Conservation (phyloP, 2,797 vertebrate species). For the Acanthurus leucopareius region DNA sequence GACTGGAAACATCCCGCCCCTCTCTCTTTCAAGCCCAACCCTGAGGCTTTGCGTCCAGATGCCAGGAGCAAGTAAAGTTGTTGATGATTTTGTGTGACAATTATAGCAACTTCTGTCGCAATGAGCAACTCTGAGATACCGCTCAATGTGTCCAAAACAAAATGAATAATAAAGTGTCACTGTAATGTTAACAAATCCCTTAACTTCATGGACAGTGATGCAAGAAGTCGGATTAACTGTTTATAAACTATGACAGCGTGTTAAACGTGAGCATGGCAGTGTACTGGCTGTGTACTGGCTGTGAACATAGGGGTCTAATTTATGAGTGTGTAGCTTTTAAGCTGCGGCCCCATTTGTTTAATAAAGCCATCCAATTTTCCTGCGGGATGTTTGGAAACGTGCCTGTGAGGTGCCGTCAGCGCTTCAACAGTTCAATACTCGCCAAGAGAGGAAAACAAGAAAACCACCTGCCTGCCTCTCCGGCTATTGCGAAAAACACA, state of each 20-base stretch:
- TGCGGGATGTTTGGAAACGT: constrained; percentile 37
- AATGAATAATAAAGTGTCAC: background rate
- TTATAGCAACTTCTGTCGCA: background rate
- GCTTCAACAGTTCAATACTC: constrained; percentile 27
- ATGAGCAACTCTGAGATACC: background rate
- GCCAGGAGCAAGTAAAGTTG: constrained; percentile 30
- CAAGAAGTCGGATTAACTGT: background rate
- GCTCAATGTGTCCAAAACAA: background rate
- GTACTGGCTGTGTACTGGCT: constrained; percentile 1
- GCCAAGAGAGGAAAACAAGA: constrained; percentile 51
- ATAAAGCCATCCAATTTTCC: constrained; percentile 1
- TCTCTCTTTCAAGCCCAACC: constrained; percentile 16
- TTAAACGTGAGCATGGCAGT: background rate
- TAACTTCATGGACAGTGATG: background rate
- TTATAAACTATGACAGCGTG: background rate
- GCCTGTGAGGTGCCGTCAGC: constrained; percentile 12
- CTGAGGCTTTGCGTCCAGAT: constrained; percentile 19
- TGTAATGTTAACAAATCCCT: background rate
- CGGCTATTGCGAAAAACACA: constrained; percentile 30
- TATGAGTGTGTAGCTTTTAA: background rate
- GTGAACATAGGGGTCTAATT: background rate
- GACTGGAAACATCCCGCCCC: constrained; percentile 55
- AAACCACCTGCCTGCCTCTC: constrained; percentile 51
- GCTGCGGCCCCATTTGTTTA: background rate
- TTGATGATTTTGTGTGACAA: constrained; percentile 2